Conservation (phyloP, 2,888 invertebrate genomes). For the Oxytorus armatus region DNA sequence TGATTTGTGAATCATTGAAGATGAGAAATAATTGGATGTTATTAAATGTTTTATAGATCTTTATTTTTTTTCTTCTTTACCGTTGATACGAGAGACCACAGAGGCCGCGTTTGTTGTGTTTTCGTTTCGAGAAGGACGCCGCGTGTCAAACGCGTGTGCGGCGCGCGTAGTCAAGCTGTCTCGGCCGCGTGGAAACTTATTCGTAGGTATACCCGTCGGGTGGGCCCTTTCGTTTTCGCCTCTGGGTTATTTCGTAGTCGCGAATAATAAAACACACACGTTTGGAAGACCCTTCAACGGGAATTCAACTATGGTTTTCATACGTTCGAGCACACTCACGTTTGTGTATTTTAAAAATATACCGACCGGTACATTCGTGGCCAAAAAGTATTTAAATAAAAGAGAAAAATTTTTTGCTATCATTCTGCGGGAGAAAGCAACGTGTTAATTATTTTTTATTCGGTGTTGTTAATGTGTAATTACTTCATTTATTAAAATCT, state of each 20-base stretch:
- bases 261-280: slow-evolving; percentile 45
- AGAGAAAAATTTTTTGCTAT: too few species aligned
- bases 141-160: slow-evolving; percentile 34
- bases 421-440: too few species aligned
- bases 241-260: slow-evolving; percentile 13
- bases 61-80: background rate
- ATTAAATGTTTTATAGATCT: slow-evolving; percentile 8
- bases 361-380: background rate
- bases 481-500: too few species aligned
- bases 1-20: background rate
- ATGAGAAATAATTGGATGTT: background rate
- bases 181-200: slow-evolving; percentile 2
- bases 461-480: background rate
- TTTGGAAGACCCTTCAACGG: slow-evolving; percentile 16
- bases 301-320: slow-evolving; percentile 1
- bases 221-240: too few species aligned
- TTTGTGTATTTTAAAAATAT: too few species aligned
- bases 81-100: slow-evolving; percentile 37
- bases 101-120: background rate
- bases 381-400: slow-evolving; percentile 2
- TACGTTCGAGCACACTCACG: background rate
- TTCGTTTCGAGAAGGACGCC: slow-evolving; percentile 2
- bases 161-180: slow-evolving; percentile 28
- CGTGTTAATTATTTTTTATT: background rate
- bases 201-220: background rate